Conservation (phyloP, 2,113 vertebrate species). For the Hiodon tergisus region DNA sequence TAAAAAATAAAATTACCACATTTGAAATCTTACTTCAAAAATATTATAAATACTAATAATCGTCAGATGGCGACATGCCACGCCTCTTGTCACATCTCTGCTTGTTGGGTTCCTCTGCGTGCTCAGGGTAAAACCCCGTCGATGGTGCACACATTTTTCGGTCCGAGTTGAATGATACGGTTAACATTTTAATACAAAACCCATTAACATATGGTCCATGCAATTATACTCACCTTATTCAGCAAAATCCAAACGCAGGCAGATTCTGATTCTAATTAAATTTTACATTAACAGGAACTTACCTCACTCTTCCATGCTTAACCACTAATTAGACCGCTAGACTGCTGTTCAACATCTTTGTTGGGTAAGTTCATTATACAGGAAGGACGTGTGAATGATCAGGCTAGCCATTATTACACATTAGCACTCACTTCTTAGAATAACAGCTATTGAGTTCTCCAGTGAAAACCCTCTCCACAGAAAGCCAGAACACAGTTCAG, state of each 20-base stretch:
- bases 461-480: conserved; percentile 38
- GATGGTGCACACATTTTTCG: conserved; percentile 20
- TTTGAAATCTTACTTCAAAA: too few species aligned
- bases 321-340: conserved; percentile 61
- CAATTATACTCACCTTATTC: conserved; percentile 63
- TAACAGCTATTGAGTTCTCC: conserved; percentile 43
- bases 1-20: too few species aligned
- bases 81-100: conserved; percentile 37
- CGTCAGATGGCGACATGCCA: too few species aligned
- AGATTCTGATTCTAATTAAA: conserved; percentile 66
- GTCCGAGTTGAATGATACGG: conserved; percentile 56
- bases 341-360: conserved; percentile 44
- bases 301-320: conserved; percentile 45
- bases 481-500: not conserved
- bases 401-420: conserved; percentile 48
- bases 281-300: conserved; percentile 57
- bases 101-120: conserved; percentile 40
- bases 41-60: too few species aligned
- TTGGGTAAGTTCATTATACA: conserved; percentile 59
- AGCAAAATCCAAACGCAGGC: conserved; percentile 55
- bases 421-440: conserved; percentile 54
- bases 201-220: conserved; percentile 57
- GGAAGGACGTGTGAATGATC: conserved; percentile 54
- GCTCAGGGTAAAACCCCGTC: conserved; percentile 37
- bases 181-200: conserved; percentile 65